phyloP scores from a whole-genome alignment of 92 coral and sea anemone genomes.

The Palythoa heliodiscus region DNA sequence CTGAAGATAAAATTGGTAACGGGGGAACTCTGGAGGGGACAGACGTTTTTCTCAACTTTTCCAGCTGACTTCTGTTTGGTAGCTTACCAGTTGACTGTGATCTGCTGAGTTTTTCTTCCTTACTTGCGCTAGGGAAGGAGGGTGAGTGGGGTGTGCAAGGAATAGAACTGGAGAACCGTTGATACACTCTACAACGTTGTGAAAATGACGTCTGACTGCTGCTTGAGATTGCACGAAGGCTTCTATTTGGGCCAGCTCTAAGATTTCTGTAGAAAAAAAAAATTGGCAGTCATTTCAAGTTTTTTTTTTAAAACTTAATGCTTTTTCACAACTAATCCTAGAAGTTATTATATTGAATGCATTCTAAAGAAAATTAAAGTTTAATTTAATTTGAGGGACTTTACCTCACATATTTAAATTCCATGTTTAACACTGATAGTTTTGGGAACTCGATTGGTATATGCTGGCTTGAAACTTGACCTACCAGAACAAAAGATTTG shows the following conservation, averaged over 20 bases:
- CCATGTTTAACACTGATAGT: conserved; percentile 72
- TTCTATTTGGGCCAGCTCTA: conserved; percentile 21
- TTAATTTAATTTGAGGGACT: background rate
- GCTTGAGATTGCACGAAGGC: background rate
- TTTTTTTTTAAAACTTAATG: background rate
- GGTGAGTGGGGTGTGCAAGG: conserved; percentile 17
- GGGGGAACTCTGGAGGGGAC: conserved; percentile 52
- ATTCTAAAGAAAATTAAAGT: background rate
- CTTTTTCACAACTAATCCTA: background rate
- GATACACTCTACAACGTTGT: conserved; percentile 10
- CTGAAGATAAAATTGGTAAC: conserved; percentile 34
- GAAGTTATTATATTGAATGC: background rate
- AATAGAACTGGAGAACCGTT: conserved; percentile 27
- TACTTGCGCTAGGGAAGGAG: conserved; percentile 3
- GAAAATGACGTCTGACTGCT: conserved; percentile 4
- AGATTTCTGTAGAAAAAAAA: conserved; percentile 29
- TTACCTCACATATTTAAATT: conserved; percentile 67
- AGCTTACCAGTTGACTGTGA: conserved; percentile 35
- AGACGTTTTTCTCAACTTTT: background rate
- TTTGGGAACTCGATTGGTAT: conserved; percentile 62
- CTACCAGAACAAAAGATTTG: background rate
- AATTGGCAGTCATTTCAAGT: background rate
- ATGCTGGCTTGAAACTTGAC: conserved; percentile 29
- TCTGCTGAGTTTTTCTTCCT: conserved; percentile 4
- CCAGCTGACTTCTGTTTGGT: conserved; percentile 30